These are phyloP conservation scores for Eunapius fragilis DNA, from an alignment of 37 sponge, comb jelly and placozoan species.

Conservation along the genomic window DNA sequence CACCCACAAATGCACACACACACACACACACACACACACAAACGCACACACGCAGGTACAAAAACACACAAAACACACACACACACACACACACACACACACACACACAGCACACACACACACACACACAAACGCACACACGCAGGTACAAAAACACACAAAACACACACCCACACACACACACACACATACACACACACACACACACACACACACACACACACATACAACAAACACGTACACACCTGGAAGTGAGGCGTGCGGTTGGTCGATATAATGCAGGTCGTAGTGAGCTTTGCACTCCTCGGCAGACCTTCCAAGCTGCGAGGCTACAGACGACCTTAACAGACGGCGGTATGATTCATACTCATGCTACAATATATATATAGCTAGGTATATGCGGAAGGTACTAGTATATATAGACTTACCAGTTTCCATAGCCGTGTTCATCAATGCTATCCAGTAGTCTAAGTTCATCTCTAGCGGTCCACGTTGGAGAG, in stretches of 20 bases:
- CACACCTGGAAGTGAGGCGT: slow-evolving; percentile 43
- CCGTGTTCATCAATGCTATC: slow-evolving; percentile 75
- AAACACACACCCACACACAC: neutral
- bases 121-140: too few relatives aligned
- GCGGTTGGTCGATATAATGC: slow-evolving; percentile 46
- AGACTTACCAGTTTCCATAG: slow-evolving; percentile 83
- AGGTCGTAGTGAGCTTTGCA: slow-evolving; percentile 58
- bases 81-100: too few relatives aligned
- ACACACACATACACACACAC: neutral
- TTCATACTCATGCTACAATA: too few relatives aligned
- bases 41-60: neutral
- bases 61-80: neutral
- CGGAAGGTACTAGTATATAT: too few relatives aligned
- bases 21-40: neutral
- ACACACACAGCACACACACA: neutral
- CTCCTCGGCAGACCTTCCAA: slow-evolving; percentile 20
- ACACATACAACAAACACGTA: neutral
- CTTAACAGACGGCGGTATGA: slow-evolving; percentile 21
- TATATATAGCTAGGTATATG: too few relatives aligned
- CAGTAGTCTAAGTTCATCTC: slow-evolving; percentile 68
- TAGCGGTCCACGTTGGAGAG: slow-evolving; percentile 50
- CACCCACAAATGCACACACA: neutral
- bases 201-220: neutral
- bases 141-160: too few relatives aligned
- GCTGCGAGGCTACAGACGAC: slow-evolving; percentile 25